Evolutionary conservation across 2,797 vertebrate genomes (phyloP).

Genomic region (Hydrocynus forskahlii): DNA sequence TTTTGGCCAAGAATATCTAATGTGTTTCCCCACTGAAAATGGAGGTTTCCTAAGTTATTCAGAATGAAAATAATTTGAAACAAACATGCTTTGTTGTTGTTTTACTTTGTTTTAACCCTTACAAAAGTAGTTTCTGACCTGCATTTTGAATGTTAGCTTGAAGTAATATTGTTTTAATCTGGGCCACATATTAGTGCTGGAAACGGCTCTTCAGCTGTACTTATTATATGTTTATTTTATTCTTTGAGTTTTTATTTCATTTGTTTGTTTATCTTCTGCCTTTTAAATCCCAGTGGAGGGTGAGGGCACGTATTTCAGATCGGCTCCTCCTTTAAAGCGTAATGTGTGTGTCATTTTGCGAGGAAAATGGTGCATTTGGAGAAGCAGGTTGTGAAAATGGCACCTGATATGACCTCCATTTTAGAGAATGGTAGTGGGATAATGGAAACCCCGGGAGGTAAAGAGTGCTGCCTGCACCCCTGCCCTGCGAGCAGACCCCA

Average conservation of each 20-base stretch:
- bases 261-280: slow-evolving; percentile 42
- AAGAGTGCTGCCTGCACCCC: slow-evolving; percentile 60
- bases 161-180: not conserved
- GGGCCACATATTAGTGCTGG: slow-evolving; percentile 9
- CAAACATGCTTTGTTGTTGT: not conserved
- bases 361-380: slow-evolving; percentile 74
- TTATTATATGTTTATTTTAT: slow-evolving; percentile 42
- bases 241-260: slow-evolving; percentile 4
- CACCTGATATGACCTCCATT: slow-evolving; percentile 77
- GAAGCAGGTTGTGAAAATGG: slow-evolving; percentile 72
- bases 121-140: not conserved
- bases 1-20: not conserved
- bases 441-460: slow-evolving; percentile 80
- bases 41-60: not conserved
- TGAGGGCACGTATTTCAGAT: slow-evolving; percentile 45
- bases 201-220: slow-evolving; percentile 34
- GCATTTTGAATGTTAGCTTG: not conserved
- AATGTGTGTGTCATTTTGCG: slow-evolving; percentile 66
- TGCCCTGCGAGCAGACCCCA: slow-evolving; percentile 54
- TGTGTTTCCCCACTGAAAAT: not conserved
- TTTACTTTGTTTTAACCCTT: not conserved
- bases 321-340: slow-evolving; percentile 58
- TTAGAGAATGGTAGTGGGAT: slow-evolving; percentile 74
- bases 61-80: not conserved
- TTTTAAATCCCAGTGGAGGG: slow-evolving; percentile 52